phyloP scores from a whole-genome alignment of 2,113 vertebrate species.

The Trogon melanurus region DNA sequence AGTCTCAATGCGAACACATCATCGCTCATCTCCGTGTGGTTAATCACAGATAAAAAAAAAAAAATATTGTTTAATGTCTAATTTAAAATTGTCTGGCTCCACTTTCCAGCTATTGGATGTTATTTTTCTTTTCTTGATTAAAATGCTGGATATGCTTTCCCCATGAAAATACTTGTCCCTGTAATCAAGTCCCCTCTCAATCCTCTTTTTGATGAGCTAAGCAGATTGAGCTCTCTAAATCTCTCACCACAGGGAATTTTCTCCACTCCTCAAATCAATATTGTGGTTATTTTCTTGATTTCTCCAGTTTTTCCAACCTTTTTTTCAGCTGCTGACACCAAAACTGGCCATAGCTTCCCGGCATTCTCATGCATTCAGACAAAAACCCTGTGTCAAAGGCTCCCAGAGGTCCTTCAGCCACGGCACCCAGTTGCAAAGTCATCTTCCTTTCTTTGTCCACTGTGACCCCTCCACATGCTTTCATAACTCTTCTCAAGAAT shows the following conservation, averaged over 20 bases:
- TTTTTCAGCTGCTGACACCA: neutral
- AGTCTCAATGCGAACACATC: neutral
- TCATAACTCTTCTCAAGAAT: neutral
- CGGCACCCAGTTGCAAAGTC: neutral
- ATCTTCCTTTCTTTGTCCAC: neutral
- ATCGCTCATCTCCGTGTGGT: neutral
- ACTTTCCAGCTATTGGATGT: conserved; percentile 11
- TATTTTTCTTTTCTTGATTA: conserved; percentile 53
- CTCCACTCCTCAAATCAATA: conserved; percentile 45
- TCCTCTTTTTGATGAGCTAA: conserved; percentile 69
- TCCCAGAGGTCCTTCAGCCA: neutral
- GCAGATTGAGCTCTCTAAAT: conserved; percentile 59
- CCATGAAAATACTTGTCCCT: conserved; percentile 46
- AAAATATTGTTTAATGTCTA: conserved; percentile 17
- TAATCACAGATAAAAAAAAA: conserved; percentile 15
- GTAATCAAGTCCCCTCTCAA: conserved; percentile 63
- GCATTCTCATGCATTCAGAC: neutral
- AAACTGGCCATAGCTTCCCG: neutral
- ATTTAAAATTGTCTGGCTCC: conserved; percentile 31
- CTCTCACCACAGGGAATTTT: conserved; percentile 43
- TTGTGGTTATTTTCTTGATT: conserved; percentile 18
- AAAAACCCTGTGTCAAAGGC: neutral
- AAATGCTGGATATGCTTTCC: conserved; percentile 43
- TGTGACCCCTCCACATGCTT: neutral
- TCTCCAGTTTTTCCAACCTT: neutral